Evolutionary conservation across 2,888 invertebrate genomes (phyloP).

Genomic region (Chouioia cunea): DNA sequence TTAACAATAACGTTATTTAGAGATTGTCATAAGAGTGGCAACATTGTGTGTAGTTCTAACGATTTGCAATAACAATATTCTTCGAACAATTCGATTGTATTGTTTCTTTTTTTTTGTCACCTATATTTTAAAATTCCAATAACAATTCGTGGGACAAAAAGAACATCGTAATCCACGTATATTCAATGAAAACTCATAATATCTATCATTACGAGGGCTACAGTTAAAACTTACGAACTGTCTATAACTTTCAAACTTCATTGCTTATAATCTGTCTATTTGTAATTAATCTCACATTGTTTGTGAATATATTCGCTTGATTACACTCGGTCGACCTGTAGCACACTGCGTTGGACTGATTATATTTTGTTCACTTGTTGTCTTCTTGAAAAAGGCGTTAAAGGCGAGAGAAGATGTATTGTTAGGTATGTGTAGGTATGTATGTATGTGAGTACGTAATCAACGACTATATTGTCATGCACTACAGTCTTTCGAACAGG

Average conservation of each 20-base stretch:
- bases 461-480: conserved; percentile 65
- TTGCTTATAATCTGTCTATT: too few relatives aligned
- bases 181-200: conserved; percentile 15
- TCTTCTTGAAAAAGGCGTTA: conserved; percentile 34
- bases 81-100: neutral
- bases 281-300: too few relatives aligned
- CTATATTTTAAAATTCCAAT: too few relatives aligned
- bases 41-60: conserved; percentile 46
- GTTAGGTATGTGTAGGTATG: neutral
- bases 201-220: conserved; percentile 7
- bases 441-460: conserved; percentile 21
- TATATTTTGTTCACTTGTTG: neutral
- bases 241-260: neutral
- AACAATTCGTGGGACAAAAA: too few relatives aligned
- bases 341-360: neutral
- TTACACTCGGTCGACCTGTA: too few relatives aligned
- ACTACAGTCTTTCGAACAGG: conserved; percentile 61
- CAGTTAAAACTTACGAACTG: conserved; percentile 22
- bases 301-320: too few relatives aligned
- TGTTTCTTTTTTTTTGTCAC: too few relatives aligned
- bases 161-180: too few relatives aligned
- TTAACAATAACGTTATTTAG: conserved; percentile 53
- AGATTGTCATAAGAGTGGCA: conserved; percentile 63
- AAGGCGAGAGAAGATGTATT: conserved; percentile 28
- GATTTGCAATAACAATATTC: conserved; percentile 36